Percentiles rank a stretch among this genome's conserved stretches.
Conservation (phyloP, 2,113 vertebrate genomes). For the Pseudonaja textilis region DNA sequence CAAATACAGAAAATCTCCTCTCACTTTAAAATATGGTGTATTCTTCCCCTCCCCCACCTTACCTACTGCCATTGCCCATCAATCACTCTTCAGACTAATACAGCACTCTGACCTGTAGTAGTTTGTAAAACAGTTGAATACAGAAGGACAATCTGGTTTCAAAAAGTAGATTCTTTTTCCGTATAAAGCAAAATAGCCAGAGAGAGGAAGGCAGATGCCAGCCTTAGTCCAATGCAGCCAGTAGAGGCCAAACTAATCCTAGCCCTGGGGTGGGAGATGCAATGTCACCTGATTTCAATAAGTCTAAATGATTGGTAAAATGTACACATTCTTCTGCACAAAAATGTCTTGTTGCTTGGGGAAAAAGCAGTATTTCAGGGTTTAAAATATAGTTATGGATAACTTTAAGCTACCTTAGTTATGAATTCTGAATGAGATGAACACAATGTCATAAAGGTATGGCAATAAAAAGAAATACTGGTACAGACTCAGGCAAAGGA, state of each 20-base stretch:
- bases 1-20: neutral
- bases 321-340: neutral
- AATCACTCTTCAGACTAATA: neutral
- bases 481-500: neutral
- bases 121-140: neutral
- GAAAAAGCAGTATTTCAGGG: neutral
- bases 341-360: neutral
- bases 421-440: neutral
- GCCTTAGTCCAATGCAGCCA: neutral
- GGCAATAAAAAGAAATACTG: neutral
- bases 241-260: neutral
- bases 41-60: neutral
- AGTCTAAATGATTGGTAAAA: neutral
- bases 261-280: neutral
- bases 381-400: neutral
- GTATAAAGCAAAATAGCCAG: neutral
- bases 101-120: neutral
- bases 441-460: neutral
- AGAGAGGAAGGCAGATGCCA: neutral
- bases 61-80: neutral
- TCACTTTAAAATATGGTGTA: neutral
- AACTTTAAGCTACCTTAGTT: neutral
- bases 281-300: neutral
- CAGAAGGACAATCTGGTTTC: neutral
- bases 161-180: neutral